Evolutionary conservation across 37 sponge, comb jelly and placozoan genomes (phyloP).

Genomic region (Aplysina aerophoba): DNA sequence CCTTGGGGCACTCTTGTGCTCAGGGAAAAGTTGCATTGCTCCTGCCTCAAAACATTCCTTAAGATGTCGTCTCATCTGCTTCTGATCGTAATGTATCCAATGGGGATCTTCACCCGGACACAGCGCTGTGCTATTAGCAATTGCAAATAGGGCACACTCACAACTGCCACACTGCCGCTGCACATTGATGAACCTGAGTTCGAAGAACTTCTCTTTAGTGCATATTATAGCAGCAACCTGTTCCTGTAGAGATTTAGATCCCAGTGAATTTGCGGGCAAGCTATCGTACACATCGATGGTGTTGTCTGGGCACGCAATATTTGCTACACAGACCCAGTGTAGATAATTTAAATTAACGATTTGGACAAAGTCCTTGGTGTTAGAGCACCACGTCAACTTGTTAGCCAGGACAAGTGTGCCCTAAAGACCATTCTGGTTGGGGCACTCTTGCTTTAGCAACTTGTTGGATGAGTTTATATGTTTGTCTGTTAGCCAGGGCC

Average conservation of each 20-base stretch:
- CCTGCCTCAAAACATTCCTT: constrained; percentile 9
- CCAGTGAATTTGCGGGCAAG: constrained; percentile 32
- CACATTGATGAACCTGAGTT: constrained; percentile 3
- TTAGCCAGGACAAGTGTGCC: constrained; percentile 31
- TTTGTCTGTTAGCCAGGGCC: constrained; percentile 44
- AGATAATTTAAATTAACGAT: constrained; percentile 20
- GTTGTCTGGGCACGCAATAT: constrained; percentile 30
- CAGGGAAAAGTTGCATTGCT: constrained; percentile 15
- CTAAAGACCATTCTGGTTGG: constrained; percentile 40
- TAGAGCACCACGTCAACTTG: constrained; percentile 12
- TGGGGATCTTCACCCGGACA: constrained; percentile 15
- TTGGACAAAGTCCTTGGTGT: constrained; percentile 39
- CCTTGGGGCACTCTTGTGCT: constrained; percentile 8
- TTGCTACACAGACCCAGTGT: constrained; percentile 54
- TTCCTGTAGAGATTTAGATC: neutral
- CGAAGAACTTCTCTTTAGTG: constrained; percentile 13
- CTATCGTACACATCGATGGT: constrained; percentile 4
- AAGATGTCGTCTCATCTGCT: constrained; percentile 15
- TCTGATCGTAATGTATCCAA: neutral
- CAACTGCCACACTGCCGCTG: constrained; percentile 17
- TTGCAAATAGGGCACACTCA: constrained; percentile 35
- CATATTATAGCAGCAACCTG: neutral
- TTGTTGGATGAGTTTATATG: constrained; percentile 12
- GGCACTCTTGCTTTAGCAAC: constrained; percentile 23
- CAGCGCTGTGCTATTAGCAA: constrained; percentile 1